Conservation (phyloP, 2,113 vertebrate genomes). For the Natator depressus region DNA sequence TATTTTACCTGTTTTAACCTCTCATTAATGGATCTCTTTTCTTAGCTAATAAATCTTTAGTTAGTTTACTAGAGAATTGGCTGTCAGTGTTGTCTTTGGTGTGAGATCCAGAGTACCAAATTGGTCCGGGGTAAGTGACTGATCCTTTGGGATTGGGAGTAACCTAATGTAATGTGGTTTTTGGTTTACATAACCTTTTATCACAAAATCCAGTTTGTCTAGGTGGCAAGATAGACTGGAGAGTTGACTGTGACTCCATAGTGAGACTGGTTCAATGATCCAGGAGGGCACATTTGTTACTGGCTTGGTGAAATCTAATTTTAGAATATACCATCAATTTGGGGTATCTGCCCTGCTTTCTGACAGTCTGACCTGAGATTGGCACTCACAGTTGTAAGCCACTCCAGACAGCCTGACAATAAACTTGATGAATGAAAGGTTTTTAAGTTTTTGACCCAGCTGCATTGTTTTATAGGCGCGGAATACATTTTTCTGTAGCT, state of each 20-base stretch:
- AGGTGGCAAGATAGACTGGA: background rate
- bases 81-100: background rate
- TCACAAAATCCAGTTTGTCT: background rate
- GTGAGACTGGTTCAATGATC: background rate
- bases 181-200: background rate
- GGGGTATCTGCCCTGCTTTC: background rate
- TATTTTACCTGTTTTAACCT: background rate
- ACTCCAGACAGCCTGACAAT: background rate
- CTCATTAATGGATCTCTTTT: background rate
- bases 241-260: background rate
- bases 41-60: background rate
- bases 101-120: background rate
- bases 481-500: background rate
- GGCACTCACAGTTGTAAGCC: background rate
- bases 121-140: background rate
- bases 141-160: background rate
- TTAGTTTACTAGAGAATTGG: background rate
- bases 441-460: background rate
- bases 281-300: background rate
- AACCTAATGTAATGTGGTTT: background rate
- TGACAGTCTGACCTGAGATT: background rate
- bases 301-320: background rate
- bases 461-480: too few relatives aligned
- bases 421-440: background rate
- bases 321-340: background rate